Evolutionary conservation across 2,113 vertebrate species (phyloP), one percentile per base, ranked within the genome.

Genomic region (Baryphthengus martii): DNA sequence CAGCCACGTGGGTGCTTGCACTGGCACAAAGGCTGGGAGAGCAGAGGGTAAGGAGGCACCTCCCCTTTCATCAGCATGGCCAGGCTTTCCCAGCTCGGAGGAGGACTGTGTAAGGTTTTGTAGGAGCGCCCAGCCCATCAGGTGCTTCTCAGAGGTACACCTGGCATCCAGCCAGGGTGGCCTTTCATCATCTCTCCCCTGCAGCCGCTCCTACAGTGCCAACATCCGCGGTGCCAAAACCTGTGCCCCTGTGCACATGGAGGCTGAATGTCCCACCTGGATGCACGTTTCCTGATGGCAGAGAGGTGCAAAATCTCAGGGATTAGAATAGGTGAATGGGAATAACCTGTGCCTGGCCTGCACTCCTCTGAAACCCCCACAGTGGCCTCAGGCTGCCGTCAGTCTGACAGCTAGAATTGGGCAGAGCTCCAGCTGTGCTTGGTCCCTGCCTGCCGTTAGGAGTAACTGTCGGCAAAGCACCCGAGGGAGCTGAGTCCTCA

Each of bases 211-310:
- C 79, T 40, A 5, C 58, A 0, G 11, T 40, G 61, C 73, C 1
- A 4, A 6, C 8, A 16, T 49, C 24, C 50, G 28, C 1, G 2
- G 17, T 72, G 59, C 63, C 71, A 53, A 79, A 76, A 40, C 11
- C 20, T 1, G 1, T 70, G 85, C 6, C 44, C 14, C 53, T 20
- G 23, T 17, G 12, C 45, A 26, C 45, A 31, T 3, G 0, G 4
- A 25, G 26, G 75, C 67, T 73, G 66, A 72, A 42, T 1, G 0
- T 17, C 61, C 37, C 7, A 1, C 76, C 18, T 33, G 49, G 35
- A 12, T 62, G 10, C 26, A 4, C 0, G 0, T 80, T 92, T 88
- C 45, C 74, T 77, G 58, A 8, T 80, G 42, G 55, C 73, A 68
- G 58, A 56, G n/a, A 65, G 18, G 26, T 24, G 75, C 9, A 68